Conservation (phyloP, 1,140 invertebrate species). For the Heliconius hermathena region DNA sequence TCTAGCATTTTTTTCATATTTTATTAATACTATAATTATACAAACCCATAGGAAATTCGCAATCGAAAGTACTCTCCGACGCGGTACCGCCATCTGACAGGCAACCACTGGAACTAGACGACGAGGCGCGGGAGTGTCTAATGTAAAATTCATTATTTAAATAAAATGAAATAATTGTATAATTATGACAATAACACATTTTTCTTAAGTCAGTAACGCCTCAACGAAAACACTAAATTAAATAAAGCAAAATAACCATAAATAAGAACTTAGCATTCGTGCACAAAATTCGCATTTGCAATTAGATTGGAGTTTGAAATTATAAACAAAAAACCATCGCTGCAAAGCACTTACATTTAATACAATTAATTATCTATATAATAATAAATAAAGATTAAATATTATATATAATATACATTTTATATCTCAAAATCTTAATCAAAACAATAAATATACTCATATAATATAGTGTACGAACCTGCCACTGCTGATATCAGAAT, state of each 20-base stretch:
- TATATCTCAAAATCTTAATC: no score
- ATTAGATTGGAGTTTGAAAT: neutral
- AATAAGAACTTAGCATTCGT: neutral
- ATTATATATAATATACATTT: neutral
- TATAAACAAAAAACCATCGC: neutral
- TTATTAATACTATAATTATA: slow-evolving; percentile 28
- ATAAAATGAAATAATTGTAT: neutral
- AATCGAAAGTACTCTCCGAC: slow-evolving; percentile 89
- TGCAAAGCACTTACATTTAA: slow-evolving; percentile 4
- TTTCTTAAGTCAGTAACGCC: neutral
- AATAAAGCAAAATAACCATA: neutral
- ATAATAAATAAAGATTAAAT: neutral
- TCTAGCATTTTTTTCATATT: neutral
- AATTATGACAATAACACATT: neutral
- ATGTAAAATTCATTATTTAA: neutral
- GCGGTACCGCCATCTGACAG: slow-evolving; percentile 88
- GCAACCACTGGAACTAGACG: slow-evolving; percentile 90
- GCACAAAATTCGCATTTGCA: neutral
- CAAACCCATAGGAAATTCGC: slow-evolving; percentile 87
- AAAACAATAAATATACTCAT: neutral
- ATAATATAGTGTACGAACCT: slow-evolving; percentile 57
- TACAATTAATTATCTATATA: slow-evolving; percentile 3
- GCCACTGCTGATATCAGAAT: slow-evolving; percentile 73
- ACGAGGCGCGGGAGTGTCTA: slow-evolving; percentile 86
- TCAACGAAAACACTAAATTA: neutral